These are phyloP conservation scores for Tethea ocularis DNA, from an alignment of 2,888 invertebrate genomes.

Conservation along the genomic window DNA sequence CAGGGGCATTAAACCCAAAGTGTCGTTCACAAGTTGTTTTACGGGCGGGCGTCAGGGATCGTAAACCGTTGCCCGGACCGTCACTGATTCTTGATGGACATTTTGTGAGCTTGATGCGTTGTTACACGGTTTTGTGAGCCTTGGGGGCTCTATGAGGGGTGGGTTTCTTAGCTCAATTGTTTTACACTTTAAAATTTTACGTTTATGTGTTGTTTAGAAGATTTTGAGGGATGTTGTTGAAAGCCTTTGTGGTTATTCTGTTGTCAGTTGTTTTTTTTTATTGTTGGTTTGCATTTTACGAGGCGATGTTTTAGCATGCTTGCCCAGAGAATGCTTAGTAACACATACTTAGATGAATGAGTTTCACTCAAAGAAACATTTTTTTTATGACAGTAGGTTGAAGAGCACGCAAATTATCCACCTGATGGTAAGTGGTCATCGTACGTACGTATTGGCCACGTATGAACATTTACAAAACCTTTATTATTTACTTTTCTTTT, in stretches of 20 bases:
- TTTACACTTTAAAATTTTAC: slow-evolving; percentile 39
- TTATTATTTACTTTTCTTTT: too few relatives aligned
- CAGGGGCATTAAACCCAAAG: slow-evolving; percentile 68
- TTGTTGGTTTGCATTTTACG: too few relatives aligned
- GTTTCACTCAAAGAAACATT: too few relatives aligned
- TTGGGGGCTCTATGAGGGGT: slow-evolving; percentile 42
- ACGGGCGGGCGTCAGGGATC: slow-evolving; percentile 67
- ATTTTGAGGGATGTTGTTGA: background rate
- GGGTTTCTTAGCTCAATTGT: slow-evolving; percentile 46
- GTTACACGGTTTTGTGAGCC: slow-evolving; percentile 40
- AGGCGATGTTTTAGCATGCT: too few relatives aligned
- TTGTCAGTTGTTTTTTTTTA: too few relatives aligned
- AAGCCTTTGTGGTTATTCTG: background rate
- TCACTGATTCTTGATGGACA: slow-evolving; percentile 81
- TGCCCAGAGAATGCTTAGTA: too few relatives aligned
- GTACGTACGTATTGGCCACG: too few relatives aligned
- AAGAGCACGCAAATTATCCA: too few relatives aligned
- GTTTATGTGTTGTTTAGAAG: slow-evolving; percentile 10
- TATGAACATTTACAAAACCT: too few relatives aligned
- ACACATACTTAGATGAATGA: too few relatives aligned
- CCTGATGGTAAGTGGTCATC: too few relatives aligned
- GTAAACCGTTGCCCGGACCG: slow-evolving; percentile 66
- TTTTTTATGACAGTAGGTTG: too few relatives aligned
- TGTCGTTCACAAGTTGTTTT: slow-evolving; percentile 76
- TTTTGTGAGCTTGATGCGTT: slow-evolving; percentile 72